These are phyloP conservation scores for Macrophya alboannulata DNA, from an alignment of 2,888 invertebrate species.

Conservation along the genomic window DNA sequence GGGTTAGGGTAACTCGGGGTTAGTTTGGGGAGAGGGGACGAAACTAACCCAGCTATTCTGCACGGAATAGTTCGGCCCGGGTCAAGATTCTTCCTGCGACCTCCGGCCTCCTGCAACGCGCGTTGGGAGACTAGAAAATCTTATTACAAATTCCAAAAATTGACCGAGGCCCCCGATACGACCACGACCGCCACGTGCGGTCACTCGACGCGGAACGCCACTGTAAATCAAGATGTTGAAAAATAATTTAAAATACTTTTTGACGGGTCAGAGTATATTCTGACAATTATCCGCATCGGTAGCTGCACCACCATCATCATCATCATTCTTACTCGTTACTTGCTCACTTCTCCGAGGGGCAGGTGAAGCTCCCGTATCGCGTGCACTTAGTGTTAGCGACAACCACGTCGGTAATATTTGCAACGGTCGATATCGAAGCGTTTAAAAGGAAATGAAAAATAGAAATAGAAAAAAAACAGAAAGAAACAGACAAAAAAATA, in stretches of 20 bases:
- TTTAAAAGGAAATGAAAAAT: background rate
- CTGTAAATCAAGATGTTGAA: background rate
- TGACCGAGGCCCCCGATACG: background rate
- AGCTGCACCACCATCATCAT: background rate
- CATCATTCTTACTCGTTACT: background rate
- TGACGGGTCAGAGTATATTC: background rate
- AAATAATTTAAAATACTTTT: background rate
- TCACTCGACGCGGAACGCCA: background rate
- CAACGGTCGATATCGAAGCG: constrained; percentile 25
- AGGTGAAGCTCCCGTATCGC: constrained; percentile 6
- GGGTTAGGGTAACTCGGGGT: constrained; percentile 16
- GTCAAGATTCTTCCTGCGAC: constrained; percentile 40
- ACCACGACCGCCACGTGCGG: background rate
- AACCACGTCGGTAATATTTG: background rate
- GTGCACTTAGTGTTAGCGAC: constrained; percentile 22
- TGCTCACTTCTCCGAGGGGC: background rate
- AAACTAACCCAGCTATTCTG: constrained; percentile 16
- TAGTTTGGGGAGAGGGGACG: constrained; percentile 47
- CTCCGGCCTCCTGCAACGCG: background rate
- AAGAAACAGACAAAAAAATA: background rate
- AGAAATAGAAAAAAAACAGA: background rate
- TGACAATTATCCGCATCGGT: background rate
- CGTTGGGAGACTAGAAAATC: constrained; percentile 3
- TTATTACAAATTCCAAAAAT: constrained; percentile 44
- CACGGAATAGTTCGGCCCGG: constrained; percentile 35